These are phyloP conservation scores for Campoletis sonorensis DNA, from an alignment of 1,140 invertebrate species.

Conservation along the genomic window DNA sequence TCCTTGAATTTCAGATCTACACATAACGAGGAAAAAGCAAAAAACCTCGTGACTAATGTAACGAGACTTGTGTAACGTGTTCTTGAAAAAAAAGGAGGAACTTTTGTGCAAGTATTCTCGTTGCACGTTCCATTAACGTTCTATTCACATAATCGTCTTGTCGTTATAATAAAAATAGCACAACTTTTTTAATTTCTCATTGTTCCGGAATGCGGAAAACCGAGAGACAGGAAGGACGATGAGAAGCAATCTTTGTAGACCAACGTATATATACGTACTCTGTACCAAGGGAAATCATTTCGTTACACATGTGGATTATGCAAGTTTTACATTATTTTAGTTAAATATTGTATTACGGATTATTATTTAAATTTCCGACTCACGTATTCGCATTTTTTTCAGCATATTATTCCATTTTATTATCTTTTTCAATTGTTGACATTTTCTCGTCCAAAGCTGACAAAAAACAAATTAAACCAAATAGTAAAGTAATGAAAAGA, in stretches of 20 bases:
- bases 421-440: neutral
- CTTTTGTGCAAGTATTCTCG: neutral
- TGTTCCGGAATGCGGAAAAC: slow-evolving; percentile 5
- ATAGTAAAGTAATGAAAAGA: neutral
- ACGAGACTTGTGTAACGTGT: neutral
- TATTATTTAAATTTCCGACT: neutral
- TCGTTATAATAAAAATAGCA: neutral
- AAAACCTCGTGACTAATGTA: neutral
- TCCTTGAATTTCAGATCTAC: neutral
- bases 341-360: neutral
- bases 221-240: neutral
- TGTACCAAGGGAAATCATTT: neutral
- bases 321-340: neutral
- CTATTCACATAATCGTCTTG: neutral
- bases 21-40: neutral
- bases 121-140: neutral
- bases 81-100: neutral
- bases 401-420: neutral
- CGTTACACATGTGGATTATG: neutral
- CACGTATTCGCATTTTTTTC: neutral
- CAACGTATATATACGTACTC: neutral
- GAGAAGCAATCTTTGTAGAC: neutral
- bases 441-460: neutral
- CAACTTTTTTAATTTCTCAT: neutral
- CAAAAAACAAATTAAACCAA: neutral